Evolutionary conservation across 2,888 invertebrate species (phyloP).

Genomic region (Cryptus armator): DNA sequence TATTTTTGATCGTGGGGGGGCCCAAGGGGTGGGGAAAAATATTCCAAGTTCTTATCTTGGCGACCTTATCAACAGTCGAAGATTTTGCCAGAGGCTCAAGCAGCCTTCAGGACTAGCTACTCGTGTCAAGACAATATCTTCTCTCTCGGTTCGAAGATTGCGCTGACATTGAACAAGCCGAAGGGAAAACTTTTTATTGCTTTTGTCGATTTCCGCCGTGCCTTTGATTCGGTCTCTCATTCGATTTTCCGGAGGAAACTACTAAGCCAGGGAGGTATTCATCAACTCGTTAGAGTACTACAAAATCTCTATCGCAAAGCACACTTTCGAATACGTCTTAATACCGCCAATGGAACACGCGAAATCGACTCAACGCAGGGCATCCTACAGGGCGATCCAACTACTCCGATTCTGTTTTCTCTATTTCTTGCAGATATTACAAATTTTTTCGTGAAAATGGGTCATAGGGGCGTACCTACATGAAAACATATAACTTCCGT

Average conservation of each 20-base stretch:
- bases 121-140: constrained; percentile 72
- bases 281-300: constrained; percentile 50
- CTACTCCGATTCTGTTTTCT: constrained; percentile 59
- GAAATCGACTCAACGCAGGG: constrained; percentile 66
- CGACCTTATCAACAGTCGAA: constrained; percentile 17
- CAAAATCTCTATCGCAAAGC: constrained; percentile 55
- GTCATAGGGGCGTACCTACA: constrained; percentile 15
- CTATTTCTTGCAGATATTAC: constrained; percentile 50
- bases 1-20: no score
- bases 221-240: constrained; percentile 70
- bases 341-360: not conserved
- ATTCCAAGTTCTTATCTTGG: no score
- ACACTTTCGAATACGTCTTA: not conserved
- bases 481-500: constrained; percentile 22
- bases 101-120: constrained; percentile 68
- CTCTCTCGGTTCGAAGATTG: constrained; percentile 61
- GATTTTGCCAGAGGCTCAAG: constrained; percentile 72
- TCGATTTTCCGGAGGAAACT: constrained; percentile 63
- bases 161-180: constrained; percentile 52
- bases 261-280: constrained; percentile 35
- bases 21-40: no score
- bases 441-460: constrained; percentile 27
- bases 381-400: constrained; percentile 63
- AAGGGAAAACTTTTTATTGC: constrained; percentile 63
- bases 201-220: constrained; percentile 70